Evolutionary conservation across 2,888 invertebrate genomes (phyloP).

Genomic region (Lomographa bimaculata): DNA sequence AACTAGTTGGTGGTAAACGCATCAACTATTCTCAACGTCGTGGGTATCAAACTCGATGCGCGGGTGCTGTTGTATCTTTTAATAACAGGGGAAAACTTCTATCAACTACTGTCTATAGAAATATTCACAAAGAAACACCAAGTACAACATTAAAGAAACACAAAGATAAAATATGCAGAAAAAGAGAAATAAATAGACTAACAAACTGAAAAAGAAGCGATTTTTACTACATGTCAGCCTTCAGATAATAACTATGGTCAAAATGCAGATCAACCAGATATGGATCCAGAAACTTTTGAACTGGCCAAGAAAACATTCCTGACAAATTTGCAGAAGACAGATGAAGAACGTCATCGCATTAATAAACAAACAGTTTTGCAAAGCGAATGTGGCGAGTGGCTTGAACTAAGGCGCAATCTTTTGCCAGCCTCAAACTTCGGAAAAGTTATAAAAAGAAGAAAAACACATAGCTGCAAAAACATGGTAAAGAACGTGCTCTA

Average conservation of each 20-base stretch:
- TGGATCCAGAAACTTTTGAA: slow-evolving; percentile 13
- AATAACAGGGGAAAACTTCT: slow-evolving; percentile 8
- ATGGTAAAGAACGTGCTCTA: slow-evolving; percentile 16
- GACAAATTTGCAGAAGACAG: slow-evolving; percentile 7
- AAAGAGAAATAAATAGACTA: slow-evolving; percentile 2
- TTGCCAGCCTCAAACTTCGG: slow-evolving; percentile 27
- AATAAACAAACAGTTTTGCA: slow-evolving; percentile 12
- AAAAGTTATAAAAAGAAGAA: slow-evolving; percentile 8
- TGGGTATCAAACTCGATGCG: slow-evolving; percentile 10
- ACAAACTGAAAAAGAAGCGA: slow-evolving; percentile 3
- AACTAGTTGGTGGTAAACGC: slow-evolving; percentile 17
- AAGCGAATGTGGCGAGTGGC: slow-evolving; percentile 21
- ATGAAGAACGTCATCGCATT: slow-evolving; percentile 12
- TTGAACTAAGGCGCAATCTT: slow-evolving; percentile 18
- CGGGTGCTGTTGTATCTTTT: slow-evolving; percentile 18
- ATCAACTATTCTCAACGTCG: slow-evolving; percentile 15
- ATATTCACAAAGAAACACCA: slow-evolving; percentile 3
- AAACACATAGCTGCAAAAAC: slow-evolving; percentile 2
- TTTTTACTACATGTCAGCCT: neutral
- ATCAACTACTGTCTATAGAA: slow-evolving; percentile 6
- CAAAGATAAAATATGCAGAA: slow-evolving; percentile 1
- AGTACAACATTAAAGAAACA: neutral
- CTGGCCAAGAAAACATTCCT: slow-evolving; percentile 10
- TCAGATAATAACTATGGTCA: slow-evolving; percentile 9
- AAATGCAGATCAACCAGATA: slow-evolving; percentile 10